phyloP scores from a whole-genome alignment of 2,113 vertebrate species.

The Nothocercus julius region DNA sequence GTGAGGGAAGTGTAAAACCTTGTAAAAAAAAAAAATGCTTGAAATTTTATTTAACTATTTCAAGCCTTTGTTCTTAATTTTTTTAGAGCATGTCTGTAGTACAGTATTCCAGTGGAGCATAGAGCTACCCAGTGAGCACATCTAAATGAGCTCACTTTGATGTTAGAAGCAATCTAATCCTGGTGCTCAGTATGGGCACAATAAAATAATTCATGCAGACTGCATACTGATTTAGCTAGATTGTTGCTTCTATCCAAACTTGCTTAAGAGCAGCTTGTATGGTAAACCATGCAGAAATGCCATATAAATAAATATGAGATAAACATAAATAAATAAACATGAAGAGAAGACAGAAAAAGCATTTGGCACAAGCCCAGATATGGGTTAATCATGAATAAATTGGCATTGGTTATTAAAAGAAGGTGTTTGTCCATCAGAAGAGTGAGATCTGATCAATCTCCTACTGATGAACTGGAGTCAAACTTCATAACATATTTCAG shows the following conservation, averaged over 20 bases:
- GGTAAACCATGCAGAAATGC: background rate
- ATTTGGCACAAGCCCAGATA: background rate
- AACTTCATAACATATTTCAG: background rate
- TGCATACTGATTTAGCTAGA: background rate
- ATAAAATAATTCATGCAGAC: background rate
- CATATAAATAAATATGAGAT: background rate
- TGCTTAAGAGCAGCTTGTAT: background rate
- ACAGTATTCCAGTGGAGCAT: background rate
- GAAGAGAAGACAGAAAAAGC: background rate
- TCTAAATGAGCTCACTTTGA: background rate
- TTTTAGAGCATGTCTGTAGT: background rate
- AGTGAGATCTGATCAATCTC: background rate
- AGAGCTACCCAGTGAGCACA: background rate
- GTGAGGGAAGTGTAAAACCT: background rate
- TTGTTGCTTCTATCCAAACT: background rate
- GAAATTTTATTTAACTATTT: background rate
- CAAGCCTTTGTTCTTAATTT: background rate
- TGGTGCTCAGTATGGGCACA: rapidly evolving
- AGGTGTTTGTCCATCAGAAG: background rate
- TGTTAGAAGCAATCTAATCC: background rate
- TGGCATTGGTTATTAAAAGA: background rate
- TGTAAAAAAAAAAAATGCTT: background rate
- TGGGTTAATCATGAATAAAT: background rate
- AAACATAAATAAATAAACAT: background rate
- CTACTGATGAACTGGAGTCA: background rate